Percentiles rank a stretch among this genome's conserved stretches.
Conservation (phyloP, 2,797 vertebrate genomes). For the Ptychadena robeensis region DNA sequence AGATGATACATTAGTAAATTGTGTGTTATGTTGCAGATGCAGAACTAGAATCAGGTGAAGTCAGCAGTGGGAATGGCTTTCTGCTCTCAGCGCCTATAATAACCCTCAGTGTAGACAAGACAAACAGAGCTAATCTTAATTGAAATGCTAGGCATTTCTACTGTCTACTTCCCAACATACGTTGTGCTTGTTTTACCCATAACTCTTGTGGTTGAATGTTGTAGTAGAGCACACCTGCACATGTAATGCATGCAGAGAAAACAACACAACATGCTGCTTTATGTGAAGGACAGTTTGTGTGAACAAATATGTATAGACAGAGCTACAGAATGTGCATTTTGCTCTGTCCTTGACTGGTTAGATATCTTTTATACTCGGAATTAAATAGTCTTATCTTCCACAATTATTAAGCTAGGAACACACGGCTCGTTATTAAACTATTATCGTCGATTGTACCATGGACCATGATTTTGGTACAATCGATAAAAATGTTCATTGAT, state of each 20-base stretch:
- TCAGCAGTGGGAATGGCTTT: conserved; percentile 44
- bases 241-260: neutral
- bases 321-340: too few species aligned
- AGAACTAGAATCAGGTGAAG: conserved; percentile 19
- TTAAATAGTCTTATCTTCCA: too few species aligned
- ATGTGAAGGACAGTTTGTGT: too few species aligned
- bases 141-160: conserved; percentile 51
- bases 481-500: too few species aligned
- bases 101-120: conserved; percentile 49
- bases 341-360: too few species aligned
- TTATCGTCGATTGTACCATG: too few species aligned
- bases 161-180: conserved; percentile 37
- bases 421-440: too few species aligned
- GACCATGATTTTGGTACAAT: too few species aligned
- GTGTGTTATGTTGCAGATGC: conserved; percentile 13
- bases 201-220: neutral
- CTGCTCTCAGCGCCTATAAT: conserved; percentile 28
- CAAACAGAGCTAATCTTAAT: conserved; percentile 58
- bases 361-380: too few species aligned
- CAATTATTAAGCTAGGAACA: too few species aligned
- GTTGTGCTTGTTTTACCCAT: conserved; percentile 24
- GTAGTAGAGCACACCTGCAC: neutral
- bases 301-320: too few species aligned
- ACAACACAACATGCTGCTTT: too few species aligned
- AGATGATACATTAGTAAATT: conserved; percentile 28